Evolutionary conservation across 2,797 vertebrate species (phyloP).

Genomic region (Epinephelus coioides): DNA sequence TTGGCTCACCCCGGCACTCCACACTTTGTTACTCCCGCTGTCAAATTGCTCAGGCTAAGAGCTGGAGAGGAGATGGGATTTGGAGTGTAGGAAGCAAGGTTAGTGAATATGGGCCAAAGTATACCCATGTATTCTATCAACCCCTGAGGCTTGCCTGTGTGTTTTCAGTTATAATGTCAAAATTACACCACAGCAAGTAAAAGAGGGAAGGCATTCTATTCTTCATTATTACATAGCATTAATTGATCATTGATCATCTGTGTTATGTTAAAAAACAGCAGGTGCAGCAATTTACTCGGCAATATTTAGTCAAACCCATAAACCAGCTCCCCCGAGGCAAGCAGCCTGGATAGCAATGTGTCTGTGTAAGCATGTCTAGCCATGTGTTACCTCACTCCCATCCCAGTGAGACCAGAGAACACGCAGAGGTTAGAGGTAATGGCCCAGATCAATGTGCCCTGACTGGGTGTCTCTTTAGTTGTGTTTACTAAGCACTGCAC

Average conservation of each 20-base stretch:
- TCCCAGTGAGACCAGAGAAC: conserved; percentile 59
- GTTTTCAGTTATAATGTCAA: conserved; percentile 4
- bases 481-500: conserved; percentile 74
- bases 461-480: conserved; percentile 67
- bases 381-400: conserved; percentile 59
- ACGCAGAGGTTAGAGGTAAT: conserved; percentile 77
- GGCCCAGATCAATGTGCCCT: conserved; percentile 65
- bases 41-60: conserved; percentile 65
- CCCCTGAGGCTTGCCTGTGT: background rate
- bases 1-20: conserved; percentile 58
- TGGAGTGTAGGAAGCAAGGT: conserved; percentile 52
- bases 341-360: conserved; percentile 43
- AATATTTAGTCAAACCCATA: conserved; percentile 53
- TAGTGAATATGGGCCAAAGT: conserved; percentile 44
- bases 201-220: background rate
- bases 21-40: conserved; percentile 64
- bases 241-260: conserved; percentile 44
- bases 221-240: conserved; percentile 19
- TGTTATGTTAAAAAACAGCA: conserved; percentile 52
- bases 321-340: conserved; percentile 40
- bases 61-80: conserved; percentile 40
- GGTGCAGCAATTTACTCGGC: conserved; percentile 44
- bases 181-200: background rate
- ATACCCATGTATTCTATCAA: conserved; percentile 14
- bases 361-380: conserved; percentile 66